These are phyloP conservation scores for Zeugodacus cucurbitae DNA, from an alignment of 1,140 invertebrate species.

Conservation along the genomic window DNA sequence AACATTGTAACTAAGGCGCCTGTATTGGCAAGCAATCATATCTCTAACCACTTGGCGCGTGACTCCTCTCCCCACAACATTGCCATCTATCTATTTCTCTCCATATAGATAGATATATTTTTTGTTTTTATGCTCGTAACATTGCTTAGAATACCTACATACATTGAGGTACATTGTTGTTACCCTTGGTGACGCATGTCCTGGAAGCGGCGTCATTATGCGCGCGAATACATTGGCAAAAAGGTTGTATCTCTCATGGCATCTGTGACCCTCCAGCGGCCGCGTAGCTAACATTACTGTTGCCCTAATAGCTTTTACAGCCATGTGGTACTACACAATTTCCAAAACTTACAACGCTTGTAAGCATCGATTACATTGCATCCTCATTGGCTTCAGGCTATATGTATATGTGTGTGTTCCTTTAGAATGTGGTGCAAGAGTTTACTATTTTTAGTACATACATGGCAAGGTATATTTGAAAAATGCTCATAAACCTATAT, in stretches of 20 bases:
- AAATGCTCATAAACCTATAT: no score
- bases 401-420: not conserved
- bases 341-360: constrained; percentile 8
- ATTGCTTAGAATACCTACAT: no score
- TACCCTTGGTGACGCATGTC: not conserved
- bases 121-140: no score
- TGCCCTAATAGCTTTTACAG: constrained; percentile 64
- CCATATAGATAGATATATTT: not conserved
- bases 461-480: no score
- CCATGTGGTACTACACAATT: constrained; percentile 59
- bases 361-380: not conserved
- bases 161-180: no score
- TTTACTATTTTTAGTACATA: no score
- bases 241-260: not conserved
- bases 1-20: no score
- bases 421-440: not conserved
- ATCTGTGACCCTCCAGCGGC: not conserved
- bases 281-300: constrained; percentile 46
- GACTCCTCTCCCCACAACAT: no score
- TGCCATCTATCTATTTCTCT: no score
- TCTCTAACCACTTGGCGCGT: no score
- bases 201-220: not conserved
- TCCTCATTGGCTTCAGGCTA: not conserved
- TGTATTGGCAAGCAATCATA: no score
- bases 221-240: not conserved